Evolutionary conservation across 2,797 vertebrate genomes (phyloP).

Genomic region (Ceryle rudis): DNA sequence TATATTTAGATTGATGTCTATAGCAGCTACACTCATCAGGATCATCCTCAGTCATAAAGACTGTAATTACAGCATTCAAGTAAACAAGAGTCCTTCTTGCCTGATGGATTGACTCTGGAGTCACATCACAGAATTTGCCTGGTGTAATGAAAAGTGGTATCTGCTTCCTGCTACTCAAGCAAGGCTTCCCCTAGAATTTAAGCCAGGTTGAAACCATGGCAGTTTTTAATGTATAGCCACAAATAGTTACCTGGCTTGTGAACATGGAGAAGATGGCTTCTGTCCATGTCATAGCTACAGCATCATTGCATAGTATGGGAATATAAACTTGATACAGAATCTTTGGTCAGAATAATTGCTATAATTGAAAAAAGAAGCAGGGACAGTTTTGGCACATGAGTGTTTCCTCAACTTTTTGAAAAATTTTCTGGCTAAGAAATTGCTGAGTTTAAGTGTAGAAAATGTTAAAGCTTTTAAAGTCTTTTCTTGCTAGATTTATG

Average conservation of each 20-base stretch:
- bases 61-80: neutral
- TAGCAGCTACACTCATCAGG: neutral
- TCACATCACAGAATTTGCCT: neutral
- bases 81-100: neutral
- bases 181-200: neutral
- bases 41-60: neutral
- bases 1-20: slow-evolving; percentile 27
- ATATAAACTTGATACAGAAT: neutral
- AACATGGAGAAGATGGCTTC: neutral
- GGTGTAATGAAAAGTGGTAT: neutral
- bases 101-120: neutral
- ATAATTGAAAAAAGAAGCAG: neutral
- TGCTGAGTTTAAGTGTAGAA: neutral
- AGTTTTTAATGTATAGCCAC: neutral
- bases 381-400: neutral
- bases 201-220: neutral
- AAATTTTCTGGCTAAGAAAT: neutral
- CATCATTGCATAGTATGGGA: neutral
- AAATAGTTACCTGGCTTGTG: neutral
- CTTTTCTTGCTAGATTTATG: neutral
- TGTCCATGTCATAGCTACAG: neutral
- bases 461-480: neutral
- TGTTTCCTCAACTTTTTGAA: neutral
- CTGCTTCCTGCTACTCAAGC: neutral
- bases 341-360: neutral